phyloP scores from a whole-genome alignment of 2,113 vertebrate species.

The Oryzias woworae region DNA sequence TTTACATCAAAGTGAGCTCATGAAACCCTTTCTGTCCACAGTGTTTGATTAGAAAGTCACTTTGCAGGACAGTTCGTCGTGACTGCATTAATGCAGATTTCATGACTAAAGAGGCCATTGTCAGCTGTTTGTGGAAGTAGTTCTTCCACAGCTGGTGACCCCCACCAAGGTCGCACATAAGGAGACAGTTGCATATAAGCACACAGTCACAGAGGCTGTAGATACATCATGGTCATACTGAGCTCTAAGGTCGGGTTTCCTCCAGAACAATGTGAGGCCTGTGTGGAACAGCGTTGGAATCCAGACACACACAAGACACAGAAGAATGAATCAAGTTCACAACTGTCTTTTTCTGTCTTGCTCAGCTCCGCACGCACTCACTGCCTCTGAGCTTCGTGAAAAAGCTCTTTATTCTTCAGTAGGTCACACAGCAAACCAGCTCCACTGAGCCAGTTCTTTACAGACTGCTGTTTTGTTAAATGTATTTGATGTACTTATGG shows the following conservation, averaged over 20 bases:
- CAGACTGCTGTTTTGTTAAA: conserved; percentile 8
- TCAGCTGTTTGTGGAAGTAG: conserved; percentile 57
- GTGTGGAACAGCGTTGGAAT: conserved; percentile 67
- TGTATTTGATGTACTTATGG: neutral
- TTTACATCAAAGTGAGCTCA: too few species aligned
- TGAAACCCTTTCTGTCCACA: too few species aligned
- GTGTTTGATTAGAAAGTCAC: conserved; percentile 13
- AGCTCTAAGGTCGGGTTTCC: conserved; percentile 74
- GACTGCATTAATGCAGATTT: conserved; percentile 38
- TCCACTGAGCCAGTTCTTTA: conserved; percentile 24
- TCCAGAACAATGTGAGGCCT: conserved; percentile 76
- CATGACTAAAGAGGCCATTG: conserved; percentile 29
- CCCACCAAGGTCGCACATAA: conserved; percentile 66
- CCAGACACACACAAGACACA: conserved; percentile 51
- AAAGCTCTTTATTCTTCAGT: conserved; percentile 47
- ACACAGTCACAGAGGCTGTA: conserved; percentile 43
- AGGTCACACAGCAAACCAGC: conserved; percentile 25
- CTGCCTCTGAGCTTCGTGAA: conserved; percentile 15
- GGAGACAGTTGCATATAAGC: conserved; percentile 29
- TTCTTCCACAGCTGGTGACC: conserved; percentile 75
- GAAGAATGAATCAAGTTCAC: conserved; percentile 37
- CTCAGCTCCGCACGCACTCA: conserved; percentile 24
- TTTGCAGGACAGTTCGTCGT: conserved; percentile 7
- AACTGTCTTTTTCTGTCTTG: conserved; percentile 44
- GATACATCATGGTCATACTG: conserved; percentile 62